These are phyloP conservation scores for Sciaenops ocellatus DNA, from an alignment of 2,797 vertebrate genomes.

Conservation along the genomic window DNA sequence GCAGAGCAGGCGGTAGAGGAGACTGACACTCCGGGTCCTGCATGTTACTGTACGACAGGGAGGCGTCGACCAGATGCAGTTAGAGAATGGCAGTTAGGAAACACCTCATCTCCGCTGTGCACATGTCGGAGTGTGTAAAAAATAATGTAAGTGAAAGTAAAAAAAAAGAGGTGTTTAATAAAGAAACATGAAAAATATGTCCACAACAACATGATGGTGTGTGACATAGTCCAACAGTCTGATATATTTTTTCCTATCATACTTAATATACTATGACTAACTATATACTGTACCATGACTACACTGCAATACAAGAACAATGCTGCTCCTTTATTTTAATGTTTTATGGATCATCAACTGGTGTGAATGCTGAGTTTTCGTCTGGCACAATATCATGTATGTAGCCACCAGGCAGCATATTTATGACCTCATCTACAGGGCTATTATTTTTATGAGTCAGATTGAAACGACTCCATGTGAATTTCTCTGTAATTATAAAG, in stretches of 20 bases:
- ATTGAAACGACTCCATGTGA: too few species aligned
- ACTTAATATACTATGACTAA: neutral
- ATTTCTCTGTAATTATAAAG: too few species aligned
- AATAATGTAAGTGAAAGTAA: too few species aligned
- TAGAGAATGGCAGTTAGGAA: constrained; percentile 4
- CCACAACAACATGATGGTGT: neutral
- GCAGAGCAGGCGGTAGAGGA: constrained; percentile 15
- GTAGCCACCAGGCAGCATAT: neutral
- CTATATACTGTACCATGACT: neutral
- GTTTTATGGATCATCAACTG: neutral
- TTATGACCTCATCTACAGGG: neutral
- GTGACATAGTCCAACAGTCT: neutral
- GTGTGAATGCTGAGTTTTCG: neutral
- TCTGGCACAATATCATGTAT: neutral
- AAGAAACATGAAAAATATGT: neutral
- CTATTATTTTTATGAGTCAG: neutral
- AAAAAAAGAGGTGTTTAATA: neutral
- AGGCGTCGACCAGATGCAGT: constrained; percentile 3
- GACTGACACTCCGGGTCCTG: constrained; percentile 23
- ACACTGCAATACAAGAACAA: neutral
- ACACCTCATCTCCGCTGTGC: neutral
- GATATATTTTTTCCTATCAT: neutral
- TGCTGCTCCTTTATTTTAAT: neutral
- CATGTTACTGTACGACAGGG: constrained; percentile 10
- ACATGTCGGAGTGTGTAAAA: neutral